These are phyloP conservation scores for Engraulis encrasicolus DNA, from an alignment of 2,113 vertebrate genomes.

Conservation along the genomic window DNA sequence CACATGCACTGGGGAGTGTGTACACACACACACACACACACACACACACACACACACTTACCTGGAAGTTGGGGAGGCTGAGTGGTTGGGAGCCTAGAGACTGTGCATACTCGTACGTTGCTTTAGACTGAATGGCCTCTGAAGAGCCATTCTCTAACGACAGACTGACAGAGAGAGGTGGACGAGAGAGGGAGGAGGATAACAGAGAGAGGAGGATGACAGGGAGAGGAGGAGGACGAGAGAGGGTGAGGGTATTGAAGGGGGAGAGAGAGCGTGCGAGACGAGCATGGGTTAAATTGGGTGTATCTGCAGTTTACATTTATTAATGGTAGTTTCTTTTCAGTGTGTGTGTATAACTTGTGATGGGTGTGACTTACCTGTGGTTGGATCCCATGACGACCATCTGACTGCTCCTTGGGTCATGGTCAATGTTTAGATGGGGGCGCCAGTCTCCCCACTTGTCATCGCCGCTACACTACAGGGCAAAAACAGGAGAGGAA, in stretches of 20 bases:
- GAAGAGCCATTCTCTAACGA: slow-evolving; percentile 86
- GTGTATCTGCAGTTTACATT: background rate
- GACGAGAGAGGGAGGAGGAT: no score
- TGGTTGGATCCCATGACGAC: slow-evolving; percentile 97
- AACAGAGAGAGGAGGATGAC: background rate
- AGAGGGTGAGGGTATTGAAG: no score
- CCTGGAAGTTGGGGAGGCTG: slow-evolving; percentile 91
- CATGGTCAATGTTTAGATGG: slow-evolving; percentile 96
- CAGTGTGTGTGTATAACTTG: background rate
- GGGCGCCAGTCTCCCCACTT: slow-evolving; percentile 99
- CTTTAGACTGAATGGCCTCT: slow-evolving; percentile 95
- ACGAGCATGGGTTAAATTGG: background rate
- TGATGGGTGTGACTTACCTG: slow-evolving; percentile 73
- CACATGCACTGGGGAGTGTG: slow-evolving; percentile 71
- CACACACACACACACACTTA: slow-evolving; percentile 51
- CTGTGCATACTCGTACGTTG: slow-evolving; percentile 94
- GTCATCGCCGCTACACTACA: slow-evolving; percentile 94
- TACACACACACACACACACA: background rate
- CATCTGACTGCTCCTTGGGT: slow-evolving; percentile 91
- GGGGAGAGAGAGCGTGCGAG: background rate
- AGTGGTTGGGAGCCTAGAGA: slow-evolving; percentile 86
- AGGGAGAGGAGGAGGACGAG: no score
- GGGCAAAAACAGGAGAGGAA: background rate
- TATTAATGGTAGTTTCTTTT: no score
- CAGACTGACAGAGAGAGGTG: slow-evolving; percentile 73